These are phyloP conservation scores for rabbit (Oryctolagus cuniculus) DNA, from an alignment of 2,113 vertebrate species.

Conservation along the genomic window mOryCun1.1 NC_091435.1:173917001-173917500, in stretches of 20 bases:
- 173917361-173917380: no score
- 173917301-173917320: not conserved
- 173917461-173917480: no score
- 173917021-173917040: no score
- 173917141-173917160: not conserved
- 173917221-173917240: slow-evolving; percentile 37
- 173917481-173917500: no score
- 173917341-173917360: no score
- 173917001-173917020: not conserved
- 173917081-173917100: not conserved
- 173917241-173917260: slow-evolving; percentile 47
- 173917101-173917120: not conserved
- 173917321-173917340: not conserved
- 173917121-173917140: not conserved
- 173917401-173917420: no score
- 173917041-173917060: not conserved
- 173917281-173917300: not conserved
- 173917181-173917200: not conserved
- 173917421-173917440: no score
- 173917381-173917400: no score
- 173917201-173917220: slow-evolving; percentile 1
- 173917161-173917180: not conserved
- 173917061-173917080: not conserved
- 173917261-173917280: slow-evolving; percentile 31
- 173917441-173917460: no score